These are phyloP conservation scores for Echiichthys vipera DNA, from an alignment of 2,797 vertebrate genomes.

Conservation along the genomic window DNA sequence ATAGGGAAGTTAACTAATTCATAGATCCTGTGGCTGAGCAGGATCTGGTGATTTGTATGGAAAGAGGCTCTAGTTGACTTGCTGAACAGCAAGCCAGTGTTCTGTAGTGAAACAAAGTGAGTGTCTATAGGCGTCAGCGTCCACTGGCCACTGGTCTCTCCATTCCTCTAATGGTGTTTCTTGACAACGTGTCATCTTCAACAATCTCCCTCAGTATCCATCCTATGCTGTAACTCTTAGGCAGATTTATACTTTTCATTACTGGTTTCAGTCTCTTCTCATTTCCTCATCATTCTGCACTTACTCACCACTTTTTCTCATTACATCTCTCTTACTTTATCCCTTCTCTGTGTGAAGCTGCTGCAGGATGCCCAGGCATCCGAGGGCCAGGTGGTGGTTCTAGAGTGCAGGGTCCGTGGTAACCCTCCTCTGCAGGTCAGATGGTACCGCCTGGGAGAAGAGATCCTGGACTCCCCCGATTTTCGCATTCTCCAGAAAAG, in stretches of 20 bases:
- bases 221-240: background rate
- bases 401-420: constrained; percentile 94
- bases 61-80: background rate
- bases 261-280: constrained; percentile 11
- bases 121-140: background rate
- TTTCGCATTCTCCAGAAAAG: constrained; percentile 98
- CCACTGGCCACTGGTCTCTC: background rate
- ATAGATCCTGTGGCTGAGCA: background rate
- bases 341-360: constrained; percentile 78
- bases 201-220: background rate
- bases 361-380: constrained; percentile 90
- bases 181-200: background rate
- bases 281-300: constrained; percentile 15
- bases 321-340: background rate
- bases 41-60: background rate
- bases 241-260: constrained; percentile 30
- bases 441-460: constrained; percentile 92
- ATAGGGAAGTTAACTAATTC: background rate
- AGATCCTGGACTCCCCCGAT: constrained; percentile 96
- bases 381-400: constrained; percentile 94
- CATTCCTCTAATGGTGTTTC: constrained; percentile 11
- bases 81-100: background rate
- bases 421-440: constrained; percentile 88
- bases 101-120: background rate
- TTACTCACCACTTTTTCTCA: constrained; percentile 9